Base-by-base conservation (phyloP, 2,888 invertebrate species). In the Idaea dimidiata region DNA sequence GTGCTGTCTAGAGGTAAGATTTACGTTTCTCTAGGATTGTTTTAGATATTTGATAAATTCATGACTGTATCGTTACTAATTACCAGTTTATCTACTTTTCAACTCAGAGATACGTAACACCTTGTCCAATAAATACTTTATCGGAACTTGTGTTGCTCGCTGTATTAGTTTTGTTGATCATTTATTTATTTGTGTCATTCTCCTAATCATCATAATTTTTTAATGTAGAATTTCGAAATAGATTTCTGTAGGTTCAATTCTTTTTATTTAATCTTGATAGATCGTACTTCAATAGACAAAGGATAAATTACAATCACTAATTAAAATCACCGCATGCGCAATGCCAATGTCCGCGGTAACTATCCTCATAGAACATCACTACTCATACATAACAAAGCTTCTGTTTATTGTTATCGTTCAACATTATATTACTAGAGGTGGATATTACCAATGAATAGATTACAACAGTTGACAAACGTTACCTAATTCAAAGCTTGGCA, bases 1-100 rank as follows among this genome's bases (percentile, higher is more conserved):
- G 94, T 94, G 66, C 87, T 94, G 57, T 84, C 82, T 70, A 88
- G 89, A 90, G 93, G 95, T 95, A 87, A 87, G 87, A 65, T 64
- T 68, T 68, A 53, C n/a, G n/a, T 59, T 59, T 62, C 67, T 66
- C 69, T 64, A 62, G 67, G 64, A 68, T 61, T 59, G 59, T 43
- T 54, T 18, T 57, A 0, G 65, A 65, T 62, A 66, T 33, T 65
- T 64, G 64, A 54, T 66, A 59, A 58, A 61, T 53, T 24, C 6
- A 6, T n/a, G 7, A 55, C 16, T 17, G n/a, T 54, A 59, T 17
- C 59, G 56, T 62, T 58, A 60, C 60, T 67, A 67, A 67, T 67
- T 63, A 63, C 59, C 3, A 53, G 55, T 63, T 65, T 71, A 71
- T 69, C 66, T 6, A 65, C 10, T 56, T 17, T 17, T 32, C 32